Conservation (phyloP, 92 coral and sea anemone species). For the Anthopleura xanthogrammica region DNA sequence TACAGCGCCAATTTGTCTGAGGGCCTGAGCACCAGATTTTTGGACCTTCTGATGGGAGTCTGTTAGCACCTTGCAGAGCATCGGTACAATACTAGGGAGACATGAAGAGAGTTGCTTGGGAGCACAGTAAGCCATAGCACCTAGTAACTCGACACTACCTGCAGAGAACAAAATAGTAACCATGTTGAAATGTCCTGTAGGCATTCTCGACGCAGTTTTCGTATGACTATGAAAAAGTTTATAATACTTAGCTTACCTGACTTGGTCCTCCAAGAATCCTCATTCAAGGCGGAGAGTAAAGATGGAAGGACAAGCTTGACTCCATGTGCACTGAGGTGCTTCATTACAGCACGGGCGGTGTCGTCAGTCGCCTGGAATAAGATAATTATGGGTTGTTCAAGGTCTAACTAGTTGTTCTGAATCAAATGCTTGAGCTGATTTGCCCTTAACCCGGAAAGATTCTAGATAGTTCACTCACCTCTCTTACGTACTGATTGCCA, state of each 20-base stretch:
- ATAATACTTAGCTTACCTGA: slow-evolving; percentile 47
- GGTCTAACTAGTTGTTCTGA: too few relatives aligned
- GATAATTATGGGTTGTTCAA: neutral
- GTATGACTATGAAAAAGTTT: too few relatives aligned
- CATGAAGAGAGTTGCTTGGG: slow-evolving; percentile 96
- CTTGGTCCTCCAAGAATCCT: slow-evolving; percentile 98
- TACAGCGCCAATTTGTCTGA: slow-evolving; percentile 93
- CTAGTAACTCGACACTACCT: slow-evolving; percentile 97
- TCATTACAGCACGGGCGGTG: slow-evolving; percentile 99
- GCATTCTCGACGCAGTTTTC: too few relatives aligned
- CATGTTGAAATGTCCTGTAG: too few relatives aligned
- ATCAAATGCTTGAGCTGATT: neutral
- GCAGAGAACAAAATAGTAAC: neutral
- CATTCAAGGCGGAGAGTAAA: slow-evolving; percentile 82
- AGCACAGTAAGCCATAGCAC: slow-evolving; percentile 99
- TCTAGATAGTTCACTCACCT: slow-evolving; percentile 50
- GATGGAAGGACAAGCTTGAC: slow-evolving; percentile 97
- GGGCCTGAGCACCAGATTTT: slow-evolving; percentile 96
- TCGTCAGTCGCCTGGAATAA: slow-evolving; percentile 90
- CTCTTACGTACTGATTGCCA: slow-evolving; percentile 90
- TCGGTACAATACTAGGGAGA: slow-evolving; percentile 97
- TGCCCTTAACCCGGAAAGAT: neutral
- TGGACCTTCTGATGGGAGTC: slow-evolving; percentile 96
- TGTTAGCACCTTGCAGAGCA: slow-evolving; percentile 86
- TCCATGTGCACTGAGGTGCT: slow-evolving; percentile 95